Conservation (phyloP, 1,140 invertebrate species). For the Vanessa tameamea region DNA sequence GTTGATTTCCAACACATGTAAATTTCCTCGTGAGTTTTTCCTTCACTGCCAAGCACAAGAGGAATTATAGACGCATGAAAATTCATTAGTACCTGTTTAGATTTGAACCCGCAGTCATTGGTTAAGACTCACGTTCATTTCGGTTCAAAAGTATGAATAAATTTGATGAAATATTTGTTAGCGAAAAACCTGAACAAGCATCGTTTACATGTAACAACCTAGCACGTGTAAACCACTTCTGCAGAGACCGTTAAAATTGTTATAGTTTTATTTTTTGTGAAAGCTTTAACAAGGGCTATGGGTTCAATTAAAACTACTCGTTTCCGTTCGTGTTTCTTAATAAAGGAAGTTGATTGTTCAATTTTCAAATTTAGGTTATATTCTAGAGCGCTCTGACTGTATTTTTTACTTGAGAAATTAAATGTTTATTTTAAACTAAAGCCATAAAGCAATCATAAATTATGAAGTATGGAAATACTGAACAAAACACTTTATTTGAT, state of each 20-base stretch:
- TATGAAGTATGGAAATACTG: too few species aligned
- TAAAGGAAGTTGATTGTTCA: slow-evolving; percentile 45
- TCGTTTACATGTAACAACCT: background rate
- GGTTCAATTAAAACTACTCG: slow-evolving; percentile 54
- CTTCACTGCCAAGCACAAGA: too few species aligned
- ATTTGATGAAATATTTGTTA: background rate
- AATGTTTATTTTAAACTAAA: too few species aligned
- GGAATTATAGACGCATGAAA: too few species aligned
- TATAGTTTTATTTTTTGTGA: slow-evolving; percentile 52
- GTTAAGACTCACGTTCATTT: too few species aligned
- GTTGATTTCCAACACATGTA: too few species aligned
- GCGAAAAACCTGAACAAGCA: background rate
- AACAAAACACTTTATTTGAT: too few species aligned
- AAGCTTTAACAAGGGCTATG: slow-evolving; percentile 54
- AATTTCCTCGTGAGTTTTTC: too few species aligned
- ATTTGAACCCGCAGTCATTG: too few species aligned
- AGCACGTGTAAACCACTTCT: slow-evolving; percentile 45
- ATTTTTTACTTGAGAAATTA: background rate
- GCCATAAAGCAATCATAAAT: too few species aligned
- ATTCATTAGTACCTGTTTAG: too few species aligned
- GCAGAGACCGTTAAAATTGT: slow-evolving; percentile 46
- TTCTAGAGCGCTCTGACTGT: background rate
- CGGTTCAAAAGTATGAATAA: too few species aligned
- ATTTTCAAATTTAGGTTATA: slow-evolving; percentile 37
- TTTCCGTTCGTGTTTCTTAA: slow-evolving; percentile 46